These are phyloP conservation scores for Mus spicilegus DNA, from an alignment of 2,113 vertebrate genomes.

Conservation along the genomic window DNA sequence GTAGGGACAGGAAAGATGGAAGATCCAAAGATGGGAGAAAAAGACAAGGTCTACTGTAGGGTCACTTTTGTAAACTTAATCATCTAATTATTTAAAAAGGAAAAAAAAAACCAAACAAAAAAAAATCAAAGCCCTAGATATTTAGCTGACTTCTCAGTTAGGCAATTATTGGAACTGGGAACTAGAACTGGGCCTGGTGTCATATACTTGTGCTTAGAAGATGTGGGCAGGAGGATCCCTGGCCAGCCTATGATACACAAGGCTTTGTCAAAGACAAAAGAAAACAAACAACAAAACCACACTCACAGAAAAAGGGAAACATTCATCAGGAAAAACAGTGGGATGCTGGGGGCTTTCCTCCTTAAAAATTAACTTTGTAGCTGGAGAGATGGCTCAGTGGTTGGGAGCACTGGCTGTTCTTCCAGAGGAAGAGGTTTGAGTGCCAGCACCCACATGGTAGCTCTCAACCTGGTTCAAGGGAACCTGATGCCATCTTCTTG, in stretches of 20 bases:
- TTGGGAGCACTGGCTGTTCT: neutral
- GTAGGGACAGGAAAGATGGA: neutral
- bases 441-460: neutral
- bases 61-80: neutral
- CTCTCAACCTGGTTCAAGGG: neutral
- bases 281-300: neutral
- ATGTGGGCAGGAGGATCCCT: neutral
- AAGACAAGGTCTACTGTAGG: neutral
- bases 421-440: neutral
- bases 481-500: neutral
- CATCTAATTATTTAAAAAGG: neutral
- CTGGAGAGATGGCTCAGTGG: neutral
- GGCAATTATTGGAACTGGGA: neutral
- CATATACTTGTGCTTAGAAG: neutral
- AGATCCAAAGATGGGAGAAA: neutral
- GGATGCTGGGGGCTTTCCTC: neutral
- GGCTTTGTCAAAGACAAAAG: neutral
- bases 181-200: neutral
- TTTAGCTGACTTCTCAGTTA: neutral
- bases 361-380: neutral
- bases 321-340: neutral
- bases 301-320: neutral
- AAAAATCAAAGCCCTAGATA: neutral
- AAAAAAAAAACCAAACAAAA: neutral
- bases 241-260: neutral